These are phyloP conservation scores for Indri indri DNA, from an alignment of 2,113 vertebrate genomes.

Conservation along the genomic window DNA sequence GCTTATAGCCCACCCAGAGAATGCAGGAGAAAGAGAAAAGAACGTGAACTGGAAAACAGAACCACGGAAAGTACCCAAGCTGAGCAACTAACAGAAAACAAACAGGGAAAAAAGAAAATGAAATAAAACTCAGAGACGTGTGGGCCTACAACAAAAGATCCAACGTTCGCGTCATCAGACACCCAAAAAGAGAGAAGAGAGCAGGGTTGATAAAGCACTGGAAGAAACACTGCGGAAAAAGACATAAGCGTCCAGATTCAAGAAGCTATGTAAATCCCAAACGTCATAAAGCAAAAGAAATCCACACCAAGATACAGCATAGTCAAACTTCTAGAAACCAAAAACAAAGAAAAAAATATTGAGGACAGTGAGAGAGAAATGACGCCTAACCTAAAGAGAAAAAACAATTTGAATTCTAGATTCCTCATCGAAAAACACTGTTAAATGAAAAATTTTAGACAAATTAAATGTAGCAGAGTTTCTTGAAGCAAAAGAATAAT, in stretches of 20 bases:
- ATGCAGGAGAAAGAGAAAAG: background rate
- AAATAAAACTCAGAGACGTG: background rate
- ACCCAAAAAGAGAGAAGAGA: background rate
- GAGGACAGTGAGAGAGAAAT: background rate
- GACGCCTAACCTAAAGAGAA: background rate
- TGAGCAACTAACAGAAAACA: background rate
- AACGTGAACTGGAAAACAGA: background rate
- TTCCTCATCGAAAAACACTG: background rate
- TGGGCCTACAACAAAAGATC: background rate
- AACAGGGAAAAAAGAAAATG: background rate
- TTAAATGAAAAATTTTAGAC: background rate
- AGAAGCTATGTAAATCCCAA: background rate
- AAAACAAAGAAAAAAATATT: background rate
- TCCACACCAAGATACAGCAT: background rate
- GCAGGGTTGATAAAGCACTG: background rate
- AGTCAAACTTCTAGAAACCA: background rate
- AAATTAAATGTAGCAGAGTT: background rate
- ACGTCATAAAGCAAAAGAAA: background rate
- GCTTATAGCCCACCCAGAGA: background rate
- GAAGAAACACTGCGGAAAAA: background rate
- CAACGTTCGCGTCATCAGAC: background rate
- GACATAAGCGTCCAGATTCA: background rate
- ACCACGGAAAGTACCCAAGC: background rate
- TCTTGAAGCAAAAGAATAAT: background rate
- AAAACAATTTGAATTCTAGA: background rate